phyloP scores from a whole-genome alignment of 2,888 invertebrate species.

The Epinotia nisella region DNA sequence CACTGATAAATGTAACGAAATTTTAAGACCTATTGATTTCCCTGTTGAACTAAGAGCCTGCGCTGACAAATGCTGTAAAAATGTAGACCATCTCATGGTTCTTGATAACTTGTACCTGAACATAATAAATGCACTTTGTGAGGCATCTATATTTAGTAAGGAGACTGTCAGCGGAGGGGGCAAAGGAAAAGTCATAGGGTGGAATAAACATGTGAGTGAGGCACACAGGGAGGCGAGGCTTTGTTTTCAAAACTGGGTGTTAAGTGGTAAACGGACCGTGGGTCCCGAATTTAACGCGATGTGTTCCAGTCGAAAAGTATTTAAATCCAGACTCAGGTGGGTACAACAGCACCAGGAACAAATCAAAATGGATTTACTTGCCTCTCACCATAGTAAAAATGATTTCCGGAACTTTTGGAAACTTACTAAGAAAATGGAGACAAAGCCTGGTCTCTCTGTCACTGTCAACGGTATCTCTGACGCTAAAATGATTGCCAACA shows the following conservation, averaged over 20 bases:
- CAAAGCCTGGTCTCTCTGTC: background rate
- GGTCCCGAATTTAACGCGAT: background rate
- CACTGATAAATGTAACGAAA: conserved; percentile 25
- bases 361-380: conserved; percentile 1
- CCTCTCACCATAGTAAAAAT: conserved; percentile 3
- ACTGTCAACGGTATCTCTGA: too few species aligned
- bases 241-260: conserved; percentile 2
- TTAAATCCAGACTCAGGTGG: conserved; percentile 6
- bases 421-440: background rate
- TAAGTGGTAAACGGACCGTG: background rate
- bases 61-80: background rate
- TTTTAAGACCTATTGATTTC: conserved; percentile 25
- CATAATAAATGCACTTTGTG: conserved; percentile 1
- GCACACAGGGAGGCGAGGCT: conserved; percentile 11
- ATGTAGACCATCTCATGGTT: too few species aligned
- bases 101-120: conserved; percentile 1
- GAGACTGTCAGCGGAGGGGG: background rate
- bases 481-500: too few species aligned
- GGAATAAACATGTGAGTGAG: conserved; percentile 10
- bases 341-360: conserved; percentile 3
- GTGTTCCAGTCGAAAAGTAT: background rate
- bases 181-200: background rate
- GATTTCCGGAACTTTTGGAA: conserved; percentile 11
- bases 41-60: conserved; percentile 19
- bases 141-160: conserved; percentile 11